Evolutionary conservation across 2,888 invertebrate genomes (phyloP), one percentile per base, ranked within the genome.

Genomic region (Parelbella ahira): DNA sequence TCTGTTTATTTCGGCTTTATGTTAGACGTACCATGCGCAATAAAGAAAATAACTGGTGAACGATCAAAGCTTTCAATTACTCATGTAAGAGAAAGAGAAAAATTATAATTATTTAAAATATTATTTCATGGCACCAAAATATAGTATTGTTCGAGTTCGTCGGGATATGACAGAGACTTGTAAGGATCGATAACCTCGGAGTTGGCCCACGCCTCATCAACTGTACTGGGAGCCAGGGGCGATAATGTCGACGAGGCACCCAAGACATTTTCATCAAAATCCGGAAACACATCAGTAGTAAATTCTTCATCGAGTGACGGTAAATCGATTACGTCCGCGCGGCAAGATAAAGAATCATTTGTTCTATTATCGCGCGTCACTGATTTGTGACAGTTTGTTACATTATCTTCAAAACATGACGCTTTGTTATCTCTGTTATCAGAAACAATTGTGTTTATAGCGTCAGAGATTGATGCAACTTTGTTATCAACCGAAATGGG

Each of bases 121-220:
- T n/a, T n/a, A n/a, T n/a, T 24, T 37, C 12, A 44, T 4, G 37
- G 37, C 3, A 53, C 44, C 1, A 33, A 15, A 15, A 59, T 50
- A 33, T 54, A 60, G 41, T 49, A 59, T 32, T 59, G 49, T 4
- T 44, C 53, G 2, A 59, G 39, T 47, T 60, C 60, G 6, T 60
- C 55, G 3, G 47, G 28, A 19, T 52, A 36, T 11, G 39, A 18
- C 19, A 32, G 0, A 11, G 33, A 39, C 3, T 36, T 34, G 7
- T 28, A 47, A 4, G 46, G 45, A 13, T 49, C 50, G 6, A 50
- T 34, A 1, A 56, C 23, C n/a, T 32, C 34, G 7, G 41, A 15
- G 33, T 37, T 43, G 4, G 29, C 30, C 50, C 49, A 55, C 3
- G 18, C 12, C 3, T 34, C 19, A n/a, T 53, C 51, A 4, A 33